Evolutionary conservation across 2,113 vertebrate genomes (phyloP).

Genomic region (Regulus satrapa): DNA sequence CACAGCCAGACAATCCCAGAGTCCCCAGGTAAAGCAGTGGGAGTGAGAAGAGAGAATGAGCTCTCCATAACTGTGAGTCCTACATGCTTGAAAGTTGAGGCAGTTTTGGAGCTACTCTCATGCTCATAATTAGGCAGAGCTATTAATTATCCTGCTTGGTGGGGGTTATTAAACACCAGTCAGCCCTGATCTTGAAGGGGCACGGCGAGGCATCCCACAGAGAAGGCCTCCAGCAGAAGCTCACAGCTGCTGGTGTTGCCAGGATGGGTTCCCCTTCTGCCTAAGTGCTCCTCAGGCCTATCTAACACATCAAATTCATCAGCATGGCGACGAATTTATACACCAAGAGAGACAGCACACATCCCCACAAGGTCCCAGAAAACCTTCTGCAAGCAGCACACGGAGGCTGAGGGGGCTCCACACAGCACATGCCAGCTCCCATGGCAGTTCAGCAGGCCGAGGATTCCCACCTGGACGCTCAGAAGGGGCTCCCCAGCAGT

Average conservation of each 20-base stretch:
- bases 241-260: background rate
- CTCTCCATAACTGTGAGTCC: background rate
- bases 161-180: background rate
- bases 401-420: background rate
- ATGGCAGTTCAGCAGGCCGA: background rate
- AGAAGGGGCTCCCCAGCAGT: background rate
- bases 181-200: background rate
- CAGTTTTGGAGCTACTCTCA: background rate
- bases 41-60: fast-evolving
- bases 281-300: background rate
- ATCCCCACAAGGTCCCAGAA: background rate
- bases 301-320: background rate
- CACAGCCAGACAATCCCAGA: background rate
- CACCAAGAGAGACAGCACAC: fast-evolving
- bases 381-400: background rate
- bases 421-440: background rate
- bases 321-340: fast-evolving
- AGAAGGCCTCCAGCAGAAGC: background rate
- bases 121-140: background rate
- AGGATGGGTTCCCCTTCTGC: background rate
- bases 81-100: background rate
- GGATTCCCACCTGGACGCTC: background rate
- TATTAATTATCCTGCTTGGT: background rate
- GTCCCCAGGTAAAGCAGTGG: fast-evolving
- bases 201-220: fast-evolving